Evolutionary conservation across 2,113 vertebrate species (phyloP).

Genomic region (Catagonus wagneri): DNA sequence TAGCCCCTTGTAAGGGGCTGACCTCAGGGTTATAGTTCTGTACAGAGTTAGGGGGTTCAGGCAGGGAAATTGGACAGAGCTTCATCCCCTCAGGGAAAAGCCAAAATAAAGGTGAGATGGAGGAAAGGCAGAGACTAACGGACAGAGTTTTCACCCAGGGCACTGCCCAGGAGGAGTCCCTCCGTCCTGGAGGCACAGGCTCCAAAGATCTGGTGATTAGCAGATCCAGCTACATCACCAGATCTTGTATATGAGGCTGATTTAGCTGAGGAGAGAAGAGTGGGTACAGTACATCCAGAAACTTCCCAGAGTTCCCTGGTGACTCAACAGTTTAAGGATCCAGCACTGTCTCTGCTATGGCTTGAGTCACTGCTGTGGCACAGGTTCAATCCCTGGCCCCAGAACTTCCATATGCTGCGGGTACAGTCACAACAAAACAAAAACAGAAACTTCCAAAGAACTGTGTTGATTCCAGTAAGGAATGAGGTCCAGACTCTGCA

Average conservation of each 20-base stretch:
- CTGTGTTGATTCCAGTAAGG: background rate
- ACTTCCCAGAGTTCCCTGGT: background rate
- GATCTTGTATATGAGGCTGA: background rate
- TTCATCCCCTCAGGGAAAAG: background rate
- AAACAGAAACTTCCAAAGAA: background rate
- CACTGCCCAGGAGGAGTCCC: background rate
- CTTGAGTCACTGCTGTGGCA: too few species aligned
- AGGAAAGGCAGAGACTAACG: background rate
- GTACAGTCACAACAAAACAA: too few species aligned
- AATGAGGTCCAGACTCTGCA: background rate
- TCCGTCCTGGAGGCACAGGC: background rate
- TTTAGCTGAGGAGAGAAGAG: background rate
- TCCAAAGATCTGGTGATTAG: slow-evolving; percentile 24
- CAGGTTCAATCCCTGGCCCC: too few species aligned
- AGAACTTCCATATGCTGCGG: too few species aligned
- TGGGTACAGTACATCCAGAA: background rate
- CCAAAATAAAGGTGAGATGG: background rate
- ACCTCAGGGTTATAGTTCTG: background rate
- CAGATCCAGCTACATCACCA: background rate
- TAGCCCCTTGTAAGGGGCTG: background rate
- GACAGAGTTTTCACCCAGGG: background rate
- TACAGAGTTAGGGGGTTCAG: background rate
- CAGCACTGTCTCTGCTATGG: too few species aligned
- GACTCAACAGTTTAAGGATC: too few species aligned
- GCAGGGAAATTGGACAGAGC: background rate